phyloP scores from a whole-genome alignment of 2,888 invertebrate species.

The Electrophaes corylata region DNA sequence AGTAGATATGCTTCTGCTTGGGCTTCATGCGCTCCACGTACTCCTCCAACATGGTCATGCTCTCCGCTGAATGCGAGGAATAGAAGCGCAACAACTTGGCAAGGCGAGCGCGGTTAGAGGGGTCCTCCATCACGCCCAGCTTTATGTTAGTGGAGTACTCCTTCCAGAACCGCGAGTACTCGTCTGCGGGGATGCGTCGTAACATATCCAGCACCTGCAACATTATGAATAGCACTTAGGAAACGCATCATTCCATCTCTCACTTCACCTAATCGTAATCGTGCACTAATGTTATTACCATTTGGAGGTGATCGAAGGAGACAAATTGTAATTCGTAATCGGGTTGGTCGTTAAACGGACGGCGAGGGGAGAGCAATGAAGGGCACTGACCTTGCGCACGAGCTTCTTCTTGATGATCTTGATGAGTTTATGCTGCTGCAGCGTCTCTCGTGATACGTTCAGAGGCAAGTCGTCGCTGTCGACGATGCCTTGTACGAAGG shows the following conservation, averaged over 20 bases:
- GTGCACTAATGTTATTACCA: no score
- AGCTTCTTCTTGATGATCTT: slow-evolving; percentile 99
- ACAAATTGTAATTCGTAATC: no score
- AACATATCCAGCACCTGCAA: slow-evolving; percentile 98
- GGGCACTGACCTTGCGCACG: slow-evolving; percentile 90
- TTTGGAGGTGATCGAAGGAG: no score
- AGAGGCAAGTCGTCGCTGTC: slow-evolving; percentile 99
- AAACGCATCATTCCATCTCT: no score
- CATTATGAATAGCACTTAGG: no score
- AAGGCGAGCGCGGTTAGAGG: slow-evolving; percentile 96
- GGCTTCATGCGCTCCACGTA: slow-evolving; percentile 98
- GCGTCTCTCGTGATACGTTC: slow-evolving; percentile 98
- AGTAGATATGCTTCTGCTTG: slow-evolving; percentile 97
- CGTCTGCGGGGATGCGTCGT: slow-evolving; percentile 95
- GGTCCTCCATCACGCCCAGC: slow-evolving; percentile 98
- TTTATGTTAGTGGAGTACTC: slow-evolving; percentile 99
- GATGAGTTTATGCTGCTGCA: slow-evolving; percentile 99
- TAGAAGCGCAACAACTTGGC: slow-evolving; percentile 97
- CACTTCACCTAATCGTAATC: no score
- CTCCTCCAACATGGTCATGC: slow-evolving; percentile 91
- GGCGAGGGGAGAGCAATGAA: no score
- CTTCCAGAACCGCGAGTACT: slow-evolving; percentile 98
- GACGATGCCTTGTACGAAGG: slow-evolving; percentile 96
- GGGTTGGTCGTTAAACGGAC: no score
- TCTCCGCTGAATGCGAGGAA: slow-evolving; percentile 88